These are phyloP conservation scores for Seriola rivoliana DNA, from an alignment of 2,113 vertebrate species.

Conservation along the genomic window DNA sequence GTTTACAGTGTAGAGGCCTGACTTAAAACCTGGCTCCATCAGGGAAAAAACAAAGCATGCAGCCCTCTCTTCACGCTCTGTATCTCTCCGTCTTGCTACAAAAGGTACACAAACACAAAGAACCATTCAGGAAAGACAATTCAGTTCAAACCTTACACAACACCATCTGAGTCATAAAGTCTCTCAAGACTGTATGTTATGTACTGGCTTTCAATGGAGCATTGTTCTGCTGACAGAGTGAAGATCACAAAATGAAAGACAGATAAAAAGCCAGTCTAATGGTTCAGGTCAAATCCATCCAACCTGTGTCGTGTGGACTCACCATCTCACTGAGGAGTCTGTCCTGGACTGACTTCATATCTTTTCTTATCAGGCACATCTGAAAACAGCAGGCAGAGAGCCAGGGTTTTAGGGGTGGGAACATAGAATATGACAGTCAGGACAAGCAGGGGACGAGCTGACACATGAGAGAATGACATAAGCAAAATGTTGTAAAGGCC, in stretches of 20 bases:
- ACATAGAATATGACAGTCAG: conserved; percentile 16
- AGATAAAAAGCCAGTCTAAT: neutral
- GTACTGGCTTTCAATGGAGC: neutral
- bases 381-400: conserved; percentile 67
- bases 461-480: conserved; percentile 34
- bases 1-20: neutral
- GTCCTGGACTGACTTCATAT: conserved; percentile 85
- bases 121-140: conserved; percentile 14
- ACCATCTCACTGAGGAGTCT: conserved; percentile 84
- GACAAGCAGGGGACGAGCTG: conserved; percentile 1
- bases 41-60: conserved; percentile 79
- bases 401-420: conserved; percentile 5
- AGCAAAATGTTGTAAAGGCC: conserved; percentile 32
- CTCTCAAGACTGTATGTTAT: neutral
- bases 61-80: conserved; percentile 81
- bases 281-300: conserved; percentile 5
- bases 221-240: conserved; percentile 17
- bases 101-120: conserved; percentile 41
- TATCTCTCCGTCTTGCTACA: conserved; percentile 83
- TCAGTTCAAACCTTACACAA: conserved; percentile 19
- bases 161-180: neutral
- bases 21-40: conserved; percentile 65
- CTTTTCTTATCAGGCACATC: conserved; percentile 84
- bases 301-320: conserved; percentile 48
- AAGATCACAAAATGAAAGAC: conserved; percentile 19